Conservation (phyloP, 2,113 vertebrate genomes). For the Tragelaphus buxtoni region DNA sequence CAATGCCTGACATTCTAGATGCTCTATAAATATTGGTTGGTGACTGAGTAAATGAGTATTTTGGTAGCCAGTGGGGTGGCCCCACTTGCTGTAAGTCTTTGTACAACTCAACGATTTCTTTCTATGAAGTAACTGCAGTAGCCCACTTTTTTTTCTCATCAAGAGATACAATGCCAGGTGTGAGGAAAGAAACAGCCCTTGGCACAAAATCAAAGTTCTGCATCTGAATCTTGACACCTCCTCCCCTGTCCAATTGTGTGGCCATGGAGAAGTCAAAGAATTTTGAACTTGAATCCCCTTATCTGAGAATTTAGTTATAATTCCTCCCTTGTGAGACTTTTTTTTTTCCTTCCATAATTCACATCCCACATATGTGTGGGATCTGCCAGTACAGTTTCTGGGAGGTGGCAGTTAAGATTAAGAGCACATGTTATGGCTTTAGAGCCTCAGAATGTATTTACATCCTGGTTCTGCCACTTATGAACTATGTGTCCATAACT, state of each 20-base stretch:
- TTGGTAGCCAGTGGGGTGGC: background rate
- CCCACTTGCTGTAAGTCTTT: background rate
- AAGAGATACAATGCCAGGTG: background rate
- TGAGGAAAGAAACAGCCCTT: background rate
- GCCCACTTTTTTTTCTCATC: background rate
- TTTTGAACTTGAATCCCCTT: background rate
- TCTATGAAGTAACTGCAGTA: background rate
- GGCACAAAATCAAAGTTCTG: background rate
- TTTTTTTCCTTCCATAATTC: background rate
- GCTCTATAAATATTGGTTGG: background rate
- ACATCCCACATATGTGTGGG: background rate
- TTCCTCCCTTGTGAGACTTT: background rate
- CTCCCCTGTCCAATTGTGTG: background rate
- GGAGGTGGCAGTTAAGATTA: background rate
- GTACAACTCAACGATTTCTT: background rate
- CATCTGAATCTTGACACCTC: background rate
- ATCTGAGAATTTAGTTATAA: slow-evolving; percentile 9
- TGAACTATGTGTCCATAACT: background rate
- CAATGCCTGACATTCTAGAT: background rate
- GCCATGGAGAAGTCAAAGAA: background rate
- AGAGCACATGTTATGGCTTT: background rate
- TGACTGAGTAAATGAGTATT: background rate
- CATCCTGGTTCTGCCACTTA: background rate
- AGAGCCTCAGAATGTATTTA: background rate
- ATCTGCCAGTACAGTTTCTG: background rate